These are phyloP conservation scores for Mormyrops attenuatus DNA, from an alignment of 2,797 vertebrate species.

Conservation along the genomic window DNA sequence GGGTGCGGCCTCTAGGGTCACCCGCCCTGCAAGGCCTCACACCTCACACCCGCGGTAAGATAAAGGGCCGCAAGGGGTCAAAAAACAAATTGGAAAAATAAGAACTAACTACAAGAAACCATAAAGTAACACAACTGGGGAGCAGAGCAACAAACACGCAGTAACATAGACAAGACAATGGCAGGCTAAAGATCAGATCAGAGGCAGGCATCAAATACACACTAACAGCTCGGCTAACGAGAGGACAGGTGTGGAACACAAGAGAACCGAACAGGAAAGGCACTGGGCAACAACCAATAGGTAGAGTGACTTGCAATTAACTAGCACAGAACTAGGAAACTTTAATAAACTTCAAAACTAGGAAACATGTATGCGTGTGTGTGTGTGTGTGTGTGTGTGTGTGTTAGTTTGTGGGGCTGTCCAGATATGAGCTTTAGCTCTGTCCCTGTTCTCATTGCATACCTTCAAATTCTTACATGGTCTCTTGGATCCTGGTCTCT, in stretches of 20 bases:
- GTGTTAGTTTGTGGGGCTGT: not conserved
- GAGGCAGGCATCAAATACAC: not conserved
- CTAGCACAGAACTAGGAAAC: not conserved
- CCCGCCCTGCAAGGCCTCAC: not conserved
- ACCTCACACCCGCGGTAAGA: not conserved
- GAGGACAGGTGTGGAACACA: not conserved
- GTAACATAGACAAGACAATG: not conserved
- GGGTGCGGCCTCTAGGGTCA: not conserved
- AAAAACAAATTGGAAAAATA: not conserved
- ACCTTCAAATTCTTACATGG: not conserved
- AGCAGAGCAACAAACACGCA: not conserved
- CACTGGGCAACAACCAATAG: not conserved
- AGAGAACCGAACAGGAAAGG: not conserved
- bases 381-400: too few relatives aligned
- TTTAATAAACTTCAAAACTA: not conserved
- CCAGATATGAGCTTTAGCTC: not conserved
- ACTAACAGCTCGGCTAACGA: not conserved
- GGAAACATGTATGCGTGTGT: not conserved
- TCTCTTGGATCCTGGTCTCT: not conserved
- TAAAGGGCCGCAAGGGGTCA: not conserved
- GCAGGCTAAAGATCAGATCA: not conserved
- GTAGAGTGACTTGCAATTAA: not conserved
- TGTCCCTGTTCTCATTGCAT: not conserved
- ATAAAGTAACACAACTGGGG: not conserved
- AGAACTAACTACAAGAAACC: not conserved